phyloP scores from a whole-genome alignment of 2,113 vertebrate genomes.

The Ptyas mucosa region DNA sequence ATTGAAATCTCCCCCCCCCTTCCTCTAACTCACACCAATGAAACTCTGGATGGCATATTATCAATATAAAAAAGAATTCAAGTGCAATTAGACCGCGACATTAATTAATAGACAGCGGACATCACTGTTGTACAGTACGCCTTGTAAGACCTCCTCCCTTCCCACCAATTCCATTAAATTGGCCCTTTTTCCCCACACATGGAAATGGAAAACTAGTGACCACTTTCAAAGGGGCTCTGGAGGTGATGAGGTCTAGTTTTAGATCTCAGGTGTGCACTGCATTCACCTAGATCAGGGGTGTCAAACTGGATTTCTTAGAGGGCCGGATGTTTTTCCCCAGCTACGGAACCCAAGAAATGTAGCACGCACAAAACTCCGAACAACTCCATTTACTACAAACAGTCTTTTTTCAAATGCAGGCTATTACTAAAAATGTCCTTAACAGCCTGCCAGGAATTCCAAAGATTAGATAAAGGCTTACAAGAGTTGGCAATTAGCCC shows the following conservation, averaged over 20 bases:
- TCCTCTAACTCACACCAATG: background rate
- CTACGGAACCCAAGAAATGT: too few relatives aligned
- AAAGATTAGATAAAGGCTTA: too few relatives aligned
- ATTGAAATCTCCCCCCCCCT: background rate
- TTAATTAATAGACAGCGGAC: background rate
- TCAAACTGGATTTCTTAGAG: too few relatives aligned
- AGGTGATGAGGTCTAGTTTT: background rate
- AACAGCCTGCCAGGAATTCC: too few relatives aligned
- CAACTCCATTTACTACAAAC: too few relatives aligned
- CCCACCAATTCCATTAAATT: background rate
- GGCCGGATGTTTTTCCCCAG: too few relatives aligned
- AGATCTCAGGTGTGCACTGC: background rate
- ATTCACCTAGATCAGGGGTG: too few relatives aligned
- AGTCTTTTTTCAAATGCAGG: too few relatives aligned
- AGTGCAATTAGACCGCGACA: background rate
- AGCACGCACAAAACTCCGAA: too few relatives aligned
- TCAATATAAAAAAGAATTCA: background rate
- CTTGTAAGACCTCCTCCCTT: background rate
- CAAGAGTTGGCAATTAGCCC: too few relatives aligned
- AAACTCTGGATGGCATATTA: background rate
- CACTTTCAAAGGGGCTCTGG: background rate
- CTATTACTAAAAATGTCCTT: too few relatives aligned
- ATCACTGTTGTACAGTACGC: accelerated
- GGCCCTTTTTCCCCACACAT: background rate
- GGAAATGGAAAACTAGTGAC: background rate